These are phyloP conservation scores for Pitangus sulphuratus DNA, from an alignment of 2,797 vertebrate genomes.

Conservation along the genomic window DNA sequence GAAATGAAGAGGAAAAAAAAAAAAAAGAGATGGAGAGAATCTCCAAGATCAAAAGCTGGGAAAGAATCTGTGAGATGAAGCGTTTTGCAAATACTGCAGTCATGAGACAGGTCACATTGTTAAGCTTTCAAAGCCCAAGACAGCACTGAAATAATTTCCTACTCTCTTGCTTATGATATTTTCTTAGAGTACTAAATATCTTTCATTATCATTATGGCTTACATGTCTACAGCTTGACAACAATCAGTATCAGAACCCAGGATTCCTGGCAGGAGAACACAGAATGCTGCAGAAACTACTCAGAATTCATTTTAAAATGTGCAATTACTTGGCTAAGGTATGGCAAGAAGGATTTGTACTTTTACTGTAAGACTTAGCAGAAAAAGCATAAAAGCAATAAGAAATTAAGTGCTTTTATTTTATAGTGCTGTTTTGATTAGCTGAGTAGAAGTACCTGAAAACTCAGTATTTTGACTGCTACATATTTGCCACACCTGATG, in stretches of 20 bases:
- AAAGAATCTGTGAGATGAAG: neutral
- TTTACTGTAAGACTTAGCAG: neutral
- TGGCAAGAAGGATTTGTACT: neutral
- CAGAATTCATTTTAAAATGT: neutral
- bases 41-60: neutral
- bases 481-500: neutral
- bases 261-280: neutral
- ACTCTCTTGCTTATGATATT: neutral
- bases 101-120: neutral
- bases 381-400: neutral
- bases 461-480: neutral
- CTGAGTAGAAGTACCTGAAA: neutral
- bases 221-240: neutral
- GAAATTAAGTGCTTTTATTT: neutral
- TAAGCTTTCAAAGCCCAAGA: neutral
- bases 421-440: neutral
- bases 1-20: neutral
- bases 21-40: neutral
- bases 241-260: neutral
- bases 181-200: neutral
- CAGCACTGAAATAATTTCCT: neutral
- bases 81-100: neutral
- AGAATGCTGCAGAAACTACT: neutral
- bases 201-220: neutral
- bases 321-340: neutral